A percentile compares a stretch with the other conserved stretches of the same genome.
phyloP scores from a whole-genome alignment of 2,888 invertebrate species.

The Agonopterix heracliana region DNA sequence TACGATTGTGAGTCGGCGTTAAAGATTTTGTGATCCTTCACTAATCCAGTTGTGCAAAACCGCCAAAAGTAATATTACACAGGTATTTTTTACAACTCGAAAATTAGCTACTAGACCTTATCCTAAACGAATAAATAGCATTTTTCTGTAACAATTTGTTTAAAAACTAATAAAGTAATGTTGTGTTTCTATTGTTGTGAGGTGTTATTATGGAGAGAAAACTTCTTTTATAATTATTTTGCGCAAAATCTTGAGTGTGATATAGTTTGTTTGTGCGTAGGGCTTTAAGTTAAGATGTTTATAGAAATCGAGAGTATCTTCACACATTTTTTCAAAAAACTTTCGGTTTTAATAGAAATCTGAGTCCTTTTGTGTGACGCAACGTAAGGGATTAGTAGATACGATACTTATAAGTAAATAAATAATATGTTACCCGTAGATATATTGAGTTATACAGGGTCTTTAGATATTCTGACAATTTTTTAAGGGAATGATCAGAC shows the following conservation, averaged over 20 bases:
- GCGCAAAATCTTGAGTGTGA: constrained; percentile 31
- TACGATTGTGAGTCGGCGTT: constrained; percentile 1
- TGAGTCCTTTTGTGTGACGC: not conserved
- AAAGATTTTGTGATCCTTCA: constrained; percentile 10
- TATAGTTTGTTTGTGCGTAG: constrained; percentile 20
- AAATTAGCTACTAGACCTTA: not conserved
- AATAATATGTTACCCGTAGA: not conserved
- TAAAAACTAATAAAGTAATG: not conserved
- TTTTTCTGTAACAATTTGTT: not conserved
- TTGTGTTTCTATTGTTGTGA: constrained; percentile 6
- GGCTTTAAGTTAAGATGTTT: constrained; percentile 13
- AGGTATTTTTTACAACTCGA: not conserved
- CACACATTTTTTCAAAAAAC: not conserved
- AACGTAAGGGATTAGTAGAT: not conserved
- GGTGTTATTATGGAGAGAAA: constrained; percentile 41
- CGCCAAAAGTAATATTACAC: constrained; percentile 13
- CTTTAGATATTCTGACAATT: too few species aligned
- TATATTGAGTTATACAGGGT: too few species aligned
- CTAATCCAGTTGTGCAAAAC: constrained; percentile 21
- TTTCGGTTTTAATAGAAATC: not conserved
- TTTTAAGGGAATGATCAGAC: too few species aligned
- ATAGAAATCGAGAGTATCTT: constrained; percentile 1
- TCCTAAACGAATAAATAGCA: not conserved
- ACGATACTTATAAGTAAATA: not conserved
- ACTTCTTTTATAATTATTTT: constrained; percentile 32